Evolutionary conservation across 2,888 invertebrate species (phyloP).

Genomic region (Dryadula phaetusa): DNA sequence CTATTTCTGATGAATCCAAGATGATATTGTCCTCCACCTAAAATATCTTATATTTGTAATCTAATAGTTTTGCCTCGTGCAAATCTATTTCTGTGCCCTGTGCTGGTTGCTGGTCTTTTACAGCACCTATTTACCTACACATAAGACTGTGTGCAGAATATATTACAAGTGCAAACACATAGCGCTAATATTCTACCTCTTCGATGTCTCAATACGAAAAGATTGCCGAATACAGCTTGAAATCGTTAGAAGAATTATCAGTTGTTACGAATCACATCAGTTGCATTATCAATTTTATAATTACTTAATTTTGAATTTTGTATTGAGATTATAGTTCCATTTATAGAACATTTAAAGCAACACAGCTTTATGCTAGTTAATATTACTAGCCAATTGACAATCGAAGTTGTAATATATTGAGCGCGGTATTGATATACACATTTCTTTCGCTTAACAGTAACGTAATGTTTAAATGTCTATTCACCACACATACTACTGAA

Average conservation of each 20-base stretch:
- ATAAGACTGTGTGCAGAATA: slow-evolving; percentile 70
- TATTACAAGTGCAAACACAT: slow-evolving; percentile 74
- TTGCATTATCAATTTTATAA: not conserved
- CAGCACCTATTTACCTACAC: slow-evolving; percentile 74
- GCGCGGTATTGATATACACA: slow-evolving; percentile 58
- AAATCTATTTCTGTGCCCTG: slow-evolving; percentile 65
- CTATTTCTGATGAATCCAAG: slow-evolving; percentile 48
- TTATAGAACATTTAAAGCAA: not conserved
- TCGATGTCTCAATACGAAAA: slow-evolving; percentile 58
- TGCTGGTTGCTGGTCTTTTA: slow-evolving; percentile 78
- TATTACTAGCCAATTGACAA: slow-evolving; percentile 44
- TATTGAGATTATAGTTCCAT: not conserved
- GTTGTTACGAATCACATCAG: slow-evolving; percentile 23
- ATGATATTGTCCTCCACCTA: slow-evolving; percentile 69
- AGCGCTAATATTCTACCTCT: slow-evolving; percentile 72
- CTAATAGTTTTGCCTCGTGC: slow-evolving; percentile 67
- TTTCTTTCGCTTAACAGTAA: slow-evolving; percentile 29
- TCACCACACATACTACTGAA: slow-evolving; percentile 50
- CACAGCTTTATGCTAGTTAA: not conserved
- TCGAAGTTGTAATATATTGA: slow-evolving; percentile 76
- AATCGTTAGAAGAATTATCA: slow-evolving; percentile 19
- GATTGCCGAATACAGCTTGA: slow-evolving; percentile 41
- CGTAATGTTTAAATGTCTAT: slow-evolving; percentile 41
- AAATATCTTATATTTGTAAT: slow-evolving; percentile 53
- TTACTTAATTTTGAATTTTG: slow-evolving; percentile 1